Evolutionary conservation across 2,113 vertebrate species (phyloP), one percentile per base, ranked within the genome.

Genomic region (Prionailurus bengalensis): DNA sequence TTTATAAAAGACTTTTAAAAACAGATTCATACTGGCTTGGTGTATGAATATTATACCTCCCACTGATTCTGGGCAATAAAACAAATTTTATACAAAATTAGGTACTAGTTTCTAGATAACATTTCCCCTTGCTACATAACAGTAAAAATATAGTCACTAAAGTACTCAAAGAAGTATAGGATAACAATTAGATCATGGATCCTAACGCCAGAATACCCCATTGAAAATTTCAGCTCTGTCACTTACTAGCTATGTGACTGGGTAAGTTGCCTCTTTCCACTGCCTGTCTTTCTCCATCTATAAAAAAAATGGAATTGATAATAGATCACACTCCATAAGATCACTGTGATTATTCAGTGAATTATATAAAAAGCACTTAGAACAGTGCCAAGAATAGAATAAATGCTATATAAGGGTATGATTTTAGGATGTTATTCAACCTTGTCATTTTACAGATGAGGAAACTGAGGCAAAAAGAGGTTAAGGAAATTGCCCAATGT

Each of bases 21-120:
- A 81, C 63, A 95, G 84, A 95, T 82, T 65, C 45, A 80, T 79
- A 25, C n/a, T 74, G 29, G 74, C 42, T 70, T 74, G 17, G 33
- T 74, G 82, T 73, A 93, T 61, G 78, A 97, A 92, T 86, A 80
- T 85, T 85, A 79, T 73, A 92, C 82, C 89, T 94, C 87, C 96
- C 55, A 74, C 94, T 76, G 84, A 70, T 83, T 96, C 95, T 86
- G 81, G 92, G 87, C 71, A 39, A 65, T 86, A 87, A 86, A 36
- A 31, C 73, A 82, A 95, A 83, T 85, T 90, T 74, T 31, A 39
- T 48, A 80, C 73, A 89, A 95, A 97, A 96, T 94, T 73, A 70
- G n/a, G 51, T n/a, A 36, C 85, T 91, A 87, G 74, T 93, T 79
- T 95, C 92, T 66, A 95, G 68, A 91, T 76, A 65, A 55, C 68